These are phyloP conservation scores for Nysson spinosus DNA, from an alignment of 2,888 invertebrate genomes.

Conservation along the genomic window DNA sequence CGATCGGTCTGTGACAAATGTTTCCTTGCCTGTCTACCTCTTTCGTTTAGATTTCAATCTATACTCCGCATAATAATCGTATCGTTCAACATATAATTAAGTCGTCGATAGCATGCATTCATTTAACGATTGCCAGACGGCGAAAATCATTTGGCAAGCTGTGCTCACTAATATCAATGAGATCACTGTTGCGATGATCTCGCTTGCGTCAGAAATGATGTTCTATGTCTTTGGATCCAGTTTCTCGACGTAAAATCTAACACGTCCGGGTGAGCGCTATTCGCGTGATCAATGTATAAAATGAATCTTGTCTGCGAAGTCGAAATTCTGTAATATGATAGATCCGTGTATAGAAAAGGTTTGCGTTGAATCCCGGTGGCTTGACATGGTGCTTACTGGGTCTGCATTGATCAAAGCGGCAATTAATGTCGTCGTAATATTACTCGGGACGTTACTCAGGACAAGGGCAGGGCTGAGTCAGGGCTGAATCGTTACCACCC, in stretches of 20 bases:
- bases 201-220: too few relatives aligned
- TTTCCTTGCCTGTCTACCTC: not conserved
- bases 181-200: too few relatives aligned
- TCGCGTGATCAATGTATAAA: conserved; percentile 1
- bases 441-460: conserved; percentile 72
- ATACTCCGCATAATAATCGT: too few relatives aligned
- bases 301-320: conserved; percentile 14
- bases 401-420: conserved; percentile 75
- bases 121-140: too few relatives aligned
- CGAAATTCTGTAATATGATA: conserved; percentile 10
- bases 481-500: conserved; percentile 41
- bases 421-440: conserved; percentile 76
- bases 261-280: too few relatives aligned
- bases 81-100: too few relatives aligned
- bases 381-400: conserved; percentile 67
- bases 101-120: too few relatives aligned
- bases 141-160: too few relatives aligned
- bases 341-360: conserved; percentile 49
- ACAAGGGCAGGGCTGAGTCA: conserved; percentile 48
- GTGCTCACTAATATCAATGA: too few relatives aligned
- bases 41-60: not conserved
- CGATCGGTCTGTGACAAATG: not conserved
- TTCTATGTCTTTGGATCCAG: too few relatives aligned
- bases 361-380: conserved; percentile 58
- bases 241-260: too few relatives aligned